Evolutionary conservation across 2,797 vertebrate species (phyloP), one percentile per base, ranked within the genome.

Genomic region (Sardinella longiceps): DNA sequence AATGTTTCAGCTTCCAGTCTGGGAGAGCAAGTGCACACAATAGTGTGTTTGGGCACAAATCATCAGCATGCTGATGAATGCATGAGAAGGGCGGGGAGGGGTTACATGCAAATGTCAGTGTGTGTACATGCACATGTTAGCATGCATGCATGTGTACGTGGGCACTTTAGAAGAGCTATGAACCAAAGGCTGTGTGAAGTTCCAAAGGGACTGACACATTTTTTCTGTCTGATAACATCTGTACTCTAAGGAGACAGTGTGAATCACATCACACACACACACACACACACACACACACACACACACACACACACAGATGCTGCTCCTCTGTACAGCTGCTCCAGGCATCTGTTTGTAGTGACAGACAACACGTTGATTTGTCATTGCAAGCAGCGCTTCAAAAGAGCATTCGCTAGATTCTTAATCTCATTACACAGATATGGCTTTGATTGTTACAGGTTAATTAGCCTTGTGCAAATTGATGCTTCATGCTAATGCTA

Each of bases 381-480:
- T 74, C 66, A 37, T 37, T 37, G 66, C 30, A 74, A 37, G 30
- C 66, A 3, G 6, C 15, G 18, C 30, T 74, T 74, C 66, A 74
- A 37, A 74, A 37, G 50, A 80, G 39, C 58, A 46, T 33, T 83
- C 43, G 48, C 23, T 80, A 25, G 82, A 82, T 81, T 80, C 80
- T 10, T n/a, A 2, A 84, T 46, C 28, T 81, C 20, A 63, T 58
- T 25, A 51, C n/a, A 11, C 81, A 45, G 58, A 53, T 30, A 37
- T 74, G 9, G 56, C 25, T 5, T 33, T 84, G 82, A 85, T 87
- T 88, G 51, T 84, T 85, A 84, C 77, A 81, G 80, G 46, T 83
- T 83, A 87, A 86, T 86, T 83, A 86, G 84, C 74, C 43, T 15
- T 25, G 33, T 39, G 28, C 48, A 83, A 85, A 85, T 86, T 37